These are phyloP conservation scores for Geococcyx californianus DNA, from an alignment of 2,113 vertebrate species.

Conservation along the genomic window DNA sequence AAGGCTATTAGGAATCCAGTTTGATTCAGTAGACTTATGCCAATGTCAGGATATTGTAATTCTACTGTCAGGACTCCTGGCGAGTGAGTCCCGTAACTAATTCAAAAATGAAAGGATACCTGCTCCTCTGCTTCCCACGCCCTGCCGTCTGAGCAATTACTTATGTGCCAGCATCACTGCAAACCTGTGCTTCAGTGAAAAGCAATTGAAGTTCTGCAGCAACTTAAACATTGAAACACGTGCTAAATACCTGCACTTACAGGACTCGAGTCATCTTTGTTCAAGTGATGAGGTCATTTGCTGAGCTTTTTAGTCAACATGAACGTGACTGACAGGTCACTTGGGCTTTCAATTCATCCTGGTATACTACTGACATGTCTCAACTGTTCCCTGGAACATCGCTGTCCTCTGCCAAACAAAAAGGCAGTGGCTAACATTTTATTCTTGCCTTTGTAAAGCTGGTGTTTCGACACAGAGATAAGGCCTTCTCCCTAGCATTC, in stretches of 20 bases:
- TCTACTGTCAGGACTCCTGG: neutral
- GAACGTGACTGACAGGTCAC: constrained; percentile 45
- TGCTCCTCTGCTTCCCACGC: constrained; percentile 1
- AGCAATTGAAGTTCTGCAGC: constrained; percentile 19
- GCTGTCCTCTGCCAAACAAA: neutral
- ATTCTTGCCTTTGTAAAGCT: neutral
- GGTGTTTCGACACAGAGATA: neutral
- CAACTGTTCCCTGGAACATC: neutral
- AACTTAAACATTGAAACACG: constrained; percentile 36
- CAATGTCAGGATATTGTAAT: constrained; percentile 18
- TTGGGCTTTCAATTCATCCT: constrained; percentile 21
- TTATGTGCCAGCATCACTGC: constrained; percentile 22
- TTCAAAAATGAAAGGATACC: constrained; percentile 46
- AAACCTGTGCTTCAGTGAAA: constrained; percentile 36
- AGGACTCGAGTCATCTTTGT: neutral
- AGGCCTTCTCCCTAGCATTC: neutral
- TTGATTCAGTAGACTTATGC: constrained; percentile 24
- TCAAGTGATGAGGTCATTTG: constrained; percentile 18
- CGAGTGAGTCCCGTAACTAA: neutral
- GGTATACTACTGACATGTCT: neutral
- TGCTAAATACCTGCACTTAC: constrained; percentile 4
- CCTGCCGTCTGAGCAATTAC: constrained; percentile 50
- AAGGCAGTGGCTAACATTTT: neutral
- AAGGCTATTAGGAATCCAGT: constrained; percentile 39
- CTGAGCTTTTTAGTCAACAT: constrained; percentile 1